These are phyloP conservation scores for Oryctes rhinoceros DNA, from an alignment of 1,140 invertebrate species.

Conservation along the genomic window DNA sequence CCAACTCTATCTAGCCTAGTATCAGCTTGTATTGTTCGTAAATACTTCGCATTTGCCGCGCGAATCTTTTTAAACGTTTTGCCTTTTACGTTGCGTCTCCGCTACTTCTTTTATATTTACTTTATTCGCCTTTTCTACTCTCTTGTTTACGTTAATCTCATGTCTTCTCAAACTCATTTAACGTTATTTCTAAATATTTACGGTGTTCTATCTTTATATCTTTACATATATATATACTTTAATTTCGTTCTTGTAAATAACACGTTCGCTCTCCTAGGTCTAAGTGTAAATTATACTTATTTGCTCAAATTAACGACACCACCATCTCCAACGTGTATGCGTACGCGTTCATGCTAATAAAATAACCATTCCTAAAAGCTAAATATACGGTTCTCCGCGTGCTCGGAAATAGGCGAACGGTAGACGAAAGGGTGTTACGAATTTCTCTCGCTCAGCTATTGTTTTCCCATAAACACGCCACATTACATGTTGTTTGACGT, in stretches of 20 bases:
- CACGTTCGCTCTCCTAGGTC: neutral
- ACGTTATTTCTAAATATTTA: too few species aligned
- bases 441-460: neutral
- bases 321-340: neutral
- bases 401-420: neutral
- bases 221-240: too few species aligned
- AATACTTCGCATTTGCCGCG: too few species aligned
- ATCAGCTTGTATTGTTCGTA: too few species aligned
- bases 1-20: too few species aligned
- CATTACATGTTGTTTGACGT: conserved; percentile 15
- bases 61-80: too few species aligned
- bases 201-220: too few species aligned
- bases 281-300: neutral
- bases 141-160: too few species aligned
- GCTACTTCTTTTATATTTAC: too few species aligned
- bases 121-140: too few species aligned
- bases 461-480: conserved; percentile 13
- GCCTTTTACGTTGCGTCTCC: too few species aligned
- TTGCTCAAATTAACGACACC: neutral
- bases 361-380: neutral
- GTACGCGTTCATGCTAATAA: neutral
- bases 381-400: neutral
- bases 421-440: conserved; percentile 3
- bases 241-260: neutral
- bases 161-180: too few species aligned